These are phyloP conservation scores for Passer domesticus DNA, from an alignment of 2,113 vertebrate species.

Conservation along the genomic window DNA sequence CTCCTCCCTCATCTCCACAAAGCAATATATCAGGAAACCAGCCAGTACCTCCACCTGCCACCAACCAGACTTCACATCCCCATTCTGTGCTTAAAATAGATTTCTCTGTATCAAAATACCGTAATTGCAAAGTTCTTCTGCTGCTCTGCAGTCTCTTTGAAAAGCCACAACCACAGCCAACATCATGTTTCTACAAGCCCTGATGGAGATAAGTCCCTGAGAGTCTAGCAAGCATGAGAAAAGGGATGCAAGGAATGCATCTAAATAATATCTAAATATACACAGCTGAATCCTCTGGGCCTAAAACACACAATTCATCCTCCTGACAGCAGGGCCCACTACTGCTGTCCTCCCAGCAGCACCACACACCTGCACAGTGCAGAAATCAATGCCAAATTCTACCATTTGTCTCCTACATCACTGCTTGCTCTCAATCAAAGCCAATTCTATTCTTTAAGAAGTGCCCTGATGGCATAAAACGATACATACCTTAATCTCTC, in stretches of 20 bases:
- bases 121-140: background rate
- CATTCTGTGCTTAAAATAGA: background rate
- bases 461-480: background rate
- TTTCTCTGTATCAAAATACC: background rate
- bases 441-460: background rate
- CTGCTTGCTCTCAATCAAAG: conserved; percentile 1
- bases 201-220: background rate
- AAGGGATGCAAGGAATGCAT: background rate
- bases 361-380: fast-evolving
- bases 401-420: background rate
- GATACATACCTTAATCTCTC: background rate
- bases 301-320: background rate
- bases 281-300: background rate
- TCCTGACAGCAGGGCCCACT: fast-evolving
- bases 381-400: background rate
- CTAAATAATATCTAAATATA: background rate
- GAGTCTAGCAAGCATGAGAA: background rate
- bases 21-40: background rate
- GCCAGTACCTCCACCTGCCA: background rate
- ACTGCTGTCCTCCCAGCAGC: background rate
- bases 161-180: background rate
- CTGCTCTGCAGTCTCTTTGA: background rate
- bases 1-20: background rate
- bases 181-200: background rate
- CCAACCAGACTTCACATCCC: background rate